Evolutionary conservation across 2,113 vertebrate genomes (phyloP).

Genomic region (Orthonyx spaldingii): DNA sequence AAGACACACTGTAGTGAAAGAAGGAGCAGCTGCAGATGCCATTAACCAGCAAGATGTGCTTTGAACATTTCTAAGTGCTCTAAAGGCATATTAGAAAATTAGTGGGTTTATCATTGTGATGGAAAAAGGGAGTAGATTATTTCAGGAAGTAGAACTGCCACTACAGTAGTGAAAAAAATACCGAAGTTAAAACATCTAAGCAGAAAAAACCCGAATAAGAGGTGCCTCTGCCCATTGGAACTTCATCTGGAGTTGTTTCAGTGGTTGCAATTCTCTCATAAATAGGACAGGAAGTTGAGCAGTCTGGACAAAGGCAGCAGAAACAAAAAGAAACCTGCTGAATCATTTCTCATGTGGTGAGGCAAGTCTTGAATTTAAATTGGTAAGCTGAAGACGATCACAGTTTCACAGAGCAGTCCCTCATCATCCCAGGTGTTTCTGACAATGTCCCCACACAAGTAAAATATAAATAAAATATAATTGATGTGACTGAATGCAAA

Average conservation of each 20-base stretch:
- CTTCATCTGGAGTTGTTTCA: background rate
- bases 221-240: background rate
- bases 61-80: background rate
- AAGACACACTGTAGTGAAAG: background rate
- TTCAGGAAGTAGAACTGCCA: background rate
- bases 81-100: conserved; percentile 4
- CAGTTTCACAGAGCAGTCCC: background rate
- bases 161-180: background rate
- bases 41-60: background rate
- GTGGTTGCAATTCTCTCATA: background rate
- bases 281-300: background rate
- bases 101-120: background rate
- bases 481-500: background rate
- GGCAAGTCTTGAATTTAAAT: background rate
- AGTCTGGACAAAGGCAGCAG: background rate
- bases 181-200: background rate
- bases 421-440: background rate
- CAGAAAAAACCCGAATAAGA: background rate
- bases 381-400: too few relatives aligned
- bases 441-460: background rate
- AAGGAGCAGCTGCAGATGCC: background rate
- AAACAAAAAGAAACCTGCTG: background rate
- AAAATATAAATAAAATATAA: background rate
- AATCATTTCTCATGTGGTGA: background rate
- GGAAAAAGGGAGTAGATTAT: background rate